Conservation (phyloP, 2,888 invertebrate species). For the Lepas anatifera region DNA sequence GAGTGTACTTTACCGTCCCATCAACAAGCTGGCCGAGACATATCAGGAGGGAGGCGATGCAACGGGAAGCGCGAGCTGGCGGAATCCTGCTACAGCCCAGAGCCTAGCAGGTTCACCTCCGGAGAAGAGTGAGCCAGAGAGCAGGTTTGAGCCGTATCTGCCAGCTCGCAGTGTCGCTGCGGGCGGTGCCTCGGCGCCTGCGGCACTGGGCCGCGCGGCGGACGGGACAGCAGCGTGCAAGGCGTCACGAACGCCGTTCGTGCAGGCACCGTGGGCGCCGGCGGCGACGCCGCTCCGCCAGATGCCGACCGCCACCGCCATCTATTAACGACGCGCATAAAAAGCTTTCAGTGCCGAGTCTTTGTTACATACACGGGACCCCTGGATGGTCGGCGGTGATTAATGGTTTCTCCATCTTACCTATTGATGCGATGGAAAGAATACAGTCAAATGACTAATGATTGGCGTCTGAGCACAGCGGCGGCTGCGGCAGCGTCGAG, state of each 20-base stretch:
- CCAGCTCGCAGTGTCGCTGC: no score
- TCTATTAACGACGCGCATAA: slow-evolving; percentile 7
- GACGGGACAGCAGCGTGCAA: neutral
- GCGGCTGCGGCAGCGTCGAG: neutral
- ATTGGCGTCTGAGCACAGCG: neutral
- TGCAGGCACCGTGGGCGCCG: no score
- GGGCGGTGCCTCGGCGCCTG: no score
- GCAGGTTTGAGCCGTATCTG: no score
- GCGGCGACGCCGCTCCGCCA: neutral
- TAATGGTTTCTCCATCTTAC: slow-evolving; percentile 10
- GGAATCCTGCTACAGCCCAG: no score
- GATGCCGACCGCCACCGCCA: neutral
- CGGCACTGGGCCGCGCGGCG: no score
- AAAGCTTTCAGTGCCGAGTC: slow-evolving; percentile 6
- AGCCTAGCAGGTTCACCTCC: no score
- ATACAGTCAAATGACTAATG: slow-evolving; percentile 10
- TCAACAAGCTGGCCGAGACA: no score
- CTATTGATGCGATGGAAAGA: slow-evolving; percentile 12
- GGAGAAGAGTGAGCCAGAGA: no score
- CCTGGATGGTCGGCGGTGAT: neutral
- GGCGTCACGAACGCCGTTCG: neutral
- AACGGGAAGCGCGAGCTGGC: no score
- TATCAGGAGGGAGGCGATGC: no score
- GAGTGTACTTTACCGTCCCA: no score
- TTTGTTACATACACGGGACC: slow-evolving; percentile 9